phyloP scores from a whole-genome alignment of 2,888 invertebrate species.

The Ennomos fuscantarius region DNA sequence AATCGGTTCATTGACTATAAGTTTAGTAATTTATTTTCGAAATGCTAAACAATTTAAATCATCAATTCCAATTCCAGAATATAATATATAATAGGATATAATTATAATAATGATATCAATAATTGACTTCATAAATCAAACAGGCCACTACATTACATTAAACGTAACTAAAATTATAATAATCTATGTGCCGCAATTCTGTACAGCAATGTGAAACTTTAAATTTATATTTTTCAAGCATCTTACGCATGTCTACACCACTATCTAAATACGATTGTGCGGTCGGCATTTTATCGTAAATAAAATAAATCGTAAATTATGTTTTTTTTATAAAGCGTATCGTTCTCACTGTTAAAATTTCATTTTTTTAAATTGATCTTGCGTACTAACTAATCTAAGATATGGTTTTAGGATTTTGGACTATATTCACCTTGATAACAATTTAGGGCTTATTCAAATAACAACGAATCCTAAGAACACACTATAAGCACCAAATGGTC shows the following conservation, averaged over 20 bases:
- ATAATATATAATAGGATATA: too few species aligned
- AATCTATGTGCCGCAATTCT: slow-evolving; percentile 16
- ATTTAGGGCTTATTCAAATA: slow-evolving; percentile 50
- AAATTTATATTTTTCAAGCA: slow-evolving; percentile 32
- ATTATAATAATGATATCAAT: too few species aligned
- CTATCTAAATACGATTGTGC: slow-evolving; percentile 62
- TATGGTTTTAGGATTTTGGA: slow-evolving; percentile 63
- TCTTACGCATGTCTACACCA: slow-evolving; percentile 33
- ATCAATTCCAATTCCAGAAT: too few species aligned
- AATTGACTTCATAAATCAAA: too few species aligned
- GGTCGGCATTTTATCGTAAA: slow-evolving; percentile 67
- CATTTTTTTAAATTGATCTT: slow-evolving; percentile 60
- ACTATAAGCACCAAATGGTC: slow-evolving; percentile 45
- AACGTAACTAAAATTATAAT: too few species aligned
- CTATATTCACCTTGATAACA: slow-evolving; percentile 35
- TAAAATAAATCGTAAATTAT: too few species aligned
- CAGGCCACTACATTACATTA: too few species aligned
- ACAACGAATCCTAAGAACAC: slow-evolving; percentile 44
- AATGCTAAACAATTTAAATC: too few species aligned
- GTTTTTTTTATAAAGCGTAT: slow-evolving; percentile 60
- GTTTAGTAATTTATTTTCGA: too few species aligned
- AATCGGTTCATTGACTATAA: too few species aligned
- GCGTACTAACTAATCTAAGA: slow-evolving; percentile 63
- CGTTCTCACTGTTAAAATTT: slow-evolving; percentile 47
- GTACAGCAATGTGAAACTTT: slow-evolving; percentile 22